phyloP scores from a whole-genome alignment of 1,140 invertebrate genomes.

The Drosophila murphyi region DNA sequence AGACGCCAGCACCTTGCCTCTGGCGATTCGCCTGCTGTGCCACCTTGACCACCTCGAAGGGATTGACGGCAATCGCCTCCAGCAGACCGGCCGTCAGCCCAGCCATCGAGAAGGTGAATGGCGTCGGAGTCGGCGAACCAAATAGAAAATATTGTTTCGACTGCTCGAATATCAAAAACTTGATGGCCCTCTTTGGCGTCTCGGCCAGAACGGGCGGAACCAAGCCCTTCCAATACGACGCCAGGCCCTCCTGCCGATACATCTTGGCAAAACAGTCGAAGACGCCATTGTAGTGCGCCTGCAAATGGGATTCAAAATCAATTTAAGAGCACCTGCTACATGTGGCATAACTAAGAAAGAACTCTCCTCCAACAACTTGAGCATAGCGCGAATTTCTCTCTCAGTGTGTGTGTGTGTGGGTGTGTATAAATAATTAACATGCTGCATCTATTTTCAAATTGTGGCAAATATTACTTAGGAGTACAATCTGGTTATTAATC shows the following conservation, averaged over 20 bases:
- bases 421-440: constrained; percentile 23
- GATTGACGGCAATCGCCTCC: constrained; percentile 95
- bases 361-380: neutral
- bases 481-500: neutral
- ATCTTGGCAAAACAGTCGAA: constrained; percentile 95
- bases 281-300: constrained; percentile 90
- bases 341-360: no score
- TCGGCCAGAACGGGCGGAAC: constrained; percentile 96
- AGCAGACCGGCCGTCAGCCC: constrained; percentile 94
- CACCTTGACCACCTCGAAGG: constrained; percentile 98
- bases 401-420: neutral
- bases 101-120: constrained; percentile 93
- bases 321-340: no score
- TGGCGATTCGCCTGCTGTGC: constrained; percentile 90
- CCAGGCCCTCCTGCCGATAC: constrained; percentile 92
- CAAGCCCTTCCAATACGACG: constrained; percentile 96
- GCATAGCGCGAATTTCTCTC: constrained; percentile 7
- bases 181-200: constrained; percentile 96
- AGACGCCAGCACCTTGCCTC: constrained; percentile 88
- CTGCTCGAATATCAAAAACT: constrained; percentile 97
- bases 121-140: constrained; percentile 89
- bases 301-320: neutral
- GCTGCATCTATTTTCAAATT: constrained; percentile 50
- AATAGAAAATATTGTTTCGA: constrained; percentile 94
- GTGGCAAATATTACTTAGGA: constrained; percentile 22